Evolutionary conservation across 1,140 invertebrate species (phyloP).

Genomic region (Caenorhabditis inopinata): DNA sequence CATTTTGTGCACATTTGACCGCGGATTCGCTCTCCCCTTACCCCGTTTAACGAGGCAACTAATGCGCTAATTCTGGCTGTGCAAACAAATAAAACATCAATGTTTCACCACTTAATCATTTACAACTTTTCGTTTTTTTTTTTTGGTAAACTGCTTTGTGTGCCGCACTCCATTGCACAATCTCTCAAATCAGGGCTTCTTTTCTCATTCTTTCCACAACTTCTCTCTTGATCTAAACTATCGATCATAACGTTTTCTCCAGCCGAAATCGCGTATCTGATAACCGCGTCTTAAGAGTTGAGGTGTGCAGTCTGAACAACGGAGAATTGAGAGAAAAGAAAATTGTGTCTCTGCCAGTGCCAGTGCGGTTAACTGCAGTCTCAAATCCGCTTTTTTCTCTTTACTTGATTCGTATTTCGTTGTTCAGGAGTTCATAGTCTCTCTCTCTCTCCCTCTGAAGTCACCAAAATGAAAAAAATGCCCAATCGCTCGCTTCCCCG

Average conservation of each 20-base stretch:
- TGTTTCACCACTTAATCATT: slow-evolving; percentile 3
- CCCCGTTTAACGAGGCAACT: neutral
- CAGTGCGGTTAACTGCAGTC: neutral
- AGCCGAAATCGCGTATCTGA: slow-evolving; percentile 10
- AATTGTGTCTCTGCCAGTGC: neutral
- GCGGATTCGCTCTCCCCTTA: neutral
- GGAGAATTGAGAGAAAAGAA: neutral
- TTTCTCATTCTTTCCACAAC: neutral
- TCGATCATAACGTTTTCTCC: neutral
- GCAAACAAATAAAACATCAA: slow-evolving; percentile 7
- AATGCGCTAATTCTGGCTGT: slow-evolving; percentile 17
- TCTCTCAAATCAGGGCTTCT: neutral
- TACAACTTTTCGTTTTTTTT: neutral
- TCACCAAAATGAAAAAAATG: no score
- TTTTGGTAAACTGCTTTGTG: neutral
- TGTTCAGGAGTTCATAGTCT: neutral
- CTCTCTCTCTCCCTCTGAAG: neutral
- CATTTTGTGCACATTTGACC: neutral
- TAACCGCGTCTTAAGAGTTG: neutral
- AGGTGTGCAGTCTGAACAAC: neutral
- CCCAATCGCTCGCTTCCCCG: no score
- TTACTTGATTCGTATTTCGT: neutral
- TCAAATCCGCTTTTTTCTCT: neutral
- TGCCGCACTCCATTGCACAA: neutral
- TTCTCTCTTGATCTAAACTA: neutral